Conservation (phyloP, 1,140 invertebrate species). For the Megathymus violae region DNA sequence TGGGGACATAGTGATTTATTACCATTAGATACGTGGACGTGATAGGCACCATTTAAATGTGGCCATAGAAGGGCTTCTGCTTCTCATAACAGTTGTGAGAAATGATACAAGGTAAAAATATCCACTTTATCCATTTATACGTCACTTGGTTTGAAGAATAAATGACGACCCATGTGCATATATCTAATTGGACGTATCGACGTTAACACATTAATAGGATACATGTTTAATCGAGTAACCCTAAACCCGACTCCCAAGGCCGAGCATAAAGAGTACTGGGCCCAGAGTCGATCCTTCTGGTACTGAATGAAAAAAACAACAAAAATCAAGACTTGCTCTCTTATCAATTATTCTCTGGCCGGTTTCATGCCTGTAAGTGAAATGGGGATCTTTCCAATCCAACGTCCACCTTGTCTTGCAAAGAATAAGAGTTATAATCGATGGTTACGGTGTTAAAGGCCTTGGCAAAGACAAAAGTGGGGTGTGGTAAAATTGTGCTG, state of each 20-base stretch:
- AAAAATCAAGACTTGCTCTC: constrained; percentile 55
- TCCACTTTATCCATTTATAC: neutral
- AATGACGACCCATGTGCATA: constrained; percentile 2
- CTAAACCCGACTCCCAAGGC: constrained; percentile 48
- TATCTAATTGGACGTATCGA: constrained; percentile 10
- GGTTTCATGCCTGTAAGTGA: constrained; percentile 56
- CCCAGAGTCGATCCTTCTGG: constrained; percentile 43
- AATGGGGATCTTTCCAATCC: constrained; percentile 34
- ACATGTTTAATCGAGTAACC: constrained; percentile 31
- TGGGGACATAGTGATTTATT: too few relatives aligned
- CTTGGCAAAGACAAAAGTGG: constrained; percentile 53
- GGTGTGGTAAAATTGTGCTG: constrained; percentile 52
- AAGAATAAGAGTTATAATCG: constrained; percentile 31
- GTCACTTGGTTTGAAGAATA: neutral
- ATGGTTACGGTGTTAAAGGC: constrained; percentile 35
- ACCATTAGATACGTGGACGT: too few relatives aligned
- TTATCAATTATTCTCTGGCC: constrained; percentile 63
- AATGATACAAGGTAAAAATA: too few relatives aligned
- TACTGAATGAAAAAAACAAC: constrained; percentile 48
- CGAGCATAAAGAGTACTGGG: constrained; percentile 36
- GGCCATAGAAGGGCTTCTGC: too few relatives aligned
- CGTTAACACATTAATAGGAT: constrained; percentile 15
- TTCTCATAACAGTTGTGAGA: too few relatives aligned
- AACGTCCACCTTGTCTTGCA: constrained; percentile 30
- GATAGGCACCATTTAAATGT: too few relatives aligned